Percentiles rank a stretch among this genome's conserved stretches.
These are phyloP conservation scores for Protobothrops flavoviridis DNA, from an alignment of 2,113 vertebrate species.

Conservation along the genomic window DNA sequence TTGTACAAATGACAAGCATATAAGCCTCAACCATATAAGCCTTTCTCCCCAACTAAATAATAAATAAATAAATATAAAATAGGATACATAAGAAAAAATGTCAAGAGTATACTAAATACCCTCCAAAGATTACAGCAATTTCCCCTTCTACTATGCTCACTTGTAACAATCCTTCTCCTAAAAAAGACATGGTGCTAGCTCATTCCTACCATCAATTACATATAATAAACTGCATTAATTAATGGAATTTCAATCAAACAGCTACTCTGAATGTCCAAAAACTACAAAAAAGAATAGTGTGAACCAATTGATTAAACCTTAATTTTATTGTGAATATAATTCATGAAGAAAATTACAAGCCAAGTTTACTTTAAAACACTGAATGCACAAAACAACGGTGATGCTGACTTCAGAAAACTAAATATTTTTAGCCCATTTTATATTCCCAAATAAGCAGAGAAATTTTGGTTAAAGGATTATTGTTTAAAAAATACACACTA, in stretches of 20 bases:
- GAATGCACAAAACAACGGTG: constrained; percentile 32
- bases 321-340: constrained; percentile 48
- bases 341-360: constrained; percentile 24
- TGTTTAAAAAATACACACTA: constrained; percentile 50
- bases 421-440: constrained; percentile 12
- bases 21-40: background rate
- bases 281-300: constrained; percentile 45
- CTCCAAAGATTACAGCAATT: background rate
- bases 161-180: background rate
- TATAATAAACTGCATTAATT: background rate
- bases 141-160: background rate
- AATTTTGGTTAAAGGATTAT: constrained; percentile 36
- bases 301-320: constrained; percentile 38
- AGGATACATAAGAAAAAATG: background rate
- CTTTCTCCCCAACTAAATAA: background rate
- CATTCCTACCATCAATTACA: background rate
- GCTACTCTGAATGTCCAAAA: background rate
- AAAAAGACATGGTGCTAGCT: background rate
- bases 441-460: constrained; percentile 40
- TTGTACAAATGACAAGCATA: background rate
- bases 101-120: background rate
- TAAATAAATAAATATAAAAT: background rate
- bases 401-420: constrained; percentile 6
- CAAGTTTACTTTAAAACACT: constrained; percentile 44
- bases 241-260: background rate